Base-by-base conservation (phyloP, 2,888 invertebrate species). In the Drosophila longiperda region DNA sequence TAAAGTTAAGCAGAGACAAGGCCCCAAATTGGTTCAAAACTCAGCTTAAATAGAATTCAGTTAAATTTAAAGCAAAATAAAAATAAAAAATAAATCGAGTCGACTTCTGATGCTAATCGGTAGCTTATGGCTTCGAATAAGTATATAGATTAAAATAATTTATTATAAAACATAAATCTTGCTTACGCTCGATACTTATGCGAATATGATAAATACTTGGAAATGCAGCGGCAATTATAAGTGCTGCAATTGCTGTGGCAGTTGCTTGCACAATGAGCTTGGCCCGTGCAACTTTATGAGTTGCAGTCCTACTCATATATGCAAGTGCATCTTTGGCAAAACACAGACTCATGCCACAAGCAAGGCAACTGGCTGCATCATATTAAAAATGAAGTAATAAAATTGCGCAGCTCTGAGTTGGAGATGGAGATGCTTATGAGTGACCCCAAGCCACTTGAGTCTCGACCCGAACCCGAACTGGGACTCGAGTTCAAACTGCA, bases 371-470 rank as follows among this genome's bases (percentile, higher is more conserved):
- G 54, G 26, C 61, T 62, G 52, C 63, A 57, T 29, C 29, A 29
- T 29, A 29, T 36, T 73, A 63, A 66, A 60, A 78, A 80, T 82
- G 82, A 75, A 80, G 80, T 69, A 80, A 82, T 80, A 67, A 61
- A 70, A 58, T 32, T 17, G 7, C 40, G 73, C 49, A 52, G 23
- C 34, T 38, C 63, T 40, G 53, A 26, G 52, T 49, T 12, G 69
- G 8, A 23, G 50, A 15, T 8, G 50, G 26, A 5, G 55, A 20
- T 42, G 17, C 8, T 17, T 15, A 15, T 15, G 45, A 20, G 4
- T 59, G 67, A 70, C 20, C 38, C 40, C 23, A 42, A 52, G 66
- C 50, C 66, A 57, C n/a, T 48, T n/a, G 42, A 42, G 48, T 45
- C 49, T 26, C 38, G 20, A 52, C 36, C 11, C 15, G 38, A 9